Evolutionary conservation across 2,888 invertebrate species (phyloP).

Genomic region (Desoria tigrina): DNA sequence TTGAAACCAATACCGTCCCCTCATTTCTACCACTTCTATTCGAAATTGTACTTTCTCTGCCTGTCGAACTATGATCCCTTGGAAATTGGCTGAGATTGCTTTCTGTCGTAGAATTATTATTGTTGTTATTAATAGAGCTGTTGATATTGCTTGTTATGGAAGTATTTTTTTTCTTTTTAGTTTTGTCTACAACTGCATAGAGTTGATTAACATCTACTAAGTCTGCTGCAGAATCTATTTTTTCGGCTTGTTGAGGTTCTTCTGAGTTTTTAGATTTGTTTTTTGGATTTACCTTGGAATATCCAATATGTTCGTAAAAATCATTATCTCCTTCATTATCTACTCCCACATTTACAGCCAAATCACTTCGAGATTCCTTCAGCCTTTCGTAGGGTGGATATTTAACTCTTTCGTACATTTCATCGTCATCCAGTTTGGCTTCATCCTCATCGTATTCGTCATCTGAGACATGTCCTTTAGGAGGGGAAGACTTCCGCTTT

Average conservation of each 20-base stretch:
- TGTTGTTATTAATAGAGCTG: no score
- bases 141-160: not conserved
- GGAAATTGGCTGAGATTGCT: not conserved
- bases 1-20: no score
- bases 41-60: not conserved
- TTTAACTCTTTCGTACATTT: conserved; percentile 49
- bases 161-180: conserved; percentile 42
- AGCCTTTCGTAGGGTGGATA: conserved; percentile 52
- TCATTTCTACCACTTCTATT: not conserved
- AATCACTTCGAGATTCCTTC: conserved; percentile 49
- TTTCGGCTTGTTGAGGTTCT: not conserved
- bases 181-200: conserved; percentile 51
- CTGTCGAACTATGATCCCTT: not conserved
- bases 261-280: not conserved
- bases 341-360: conserved; percentile 27
- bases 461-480: conserved; percentile 19
- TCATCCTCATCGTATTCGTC: conserved; percentile 44
- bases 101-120: not conserved
- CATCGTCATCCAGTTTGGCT: conserved; percentile 37
- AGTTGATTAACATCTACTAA: conserved; percentile 42
- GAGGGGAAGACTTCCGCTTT: conserved; percentile 36
- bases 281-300: conserved; percentile 42
- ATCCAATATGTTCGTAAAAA: conserved; percentile 51
- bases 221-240: not conserved
- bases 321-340: conserved; percentile 32